Evolutionary conservation across 2,797 vertebrate species (phyloP), one percentile per base, ranked within the genome.

Genomic region (Brachyalestes nurse): DNA sequence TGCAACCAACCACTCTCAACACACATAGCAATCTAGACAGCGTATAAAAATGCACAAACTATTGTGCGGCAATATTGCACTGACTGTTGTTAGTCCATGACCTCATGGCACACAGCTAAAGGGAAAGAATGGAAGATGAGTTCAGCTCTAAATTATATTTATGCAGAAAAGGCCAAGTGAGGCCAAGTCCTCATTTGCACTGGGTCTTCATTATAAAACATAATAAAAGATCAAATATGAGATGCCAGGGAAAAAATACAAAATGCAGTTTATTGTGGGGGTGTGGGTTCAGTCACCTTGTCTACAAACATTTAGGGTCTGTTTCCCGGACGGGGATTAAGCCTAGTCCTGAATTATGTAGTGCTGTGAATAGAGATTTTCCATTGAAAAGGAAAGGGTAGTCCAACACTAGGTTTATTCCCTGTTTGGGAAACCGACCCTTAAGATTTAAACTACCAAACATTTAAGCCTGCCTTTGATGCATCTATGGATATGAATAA

Each of bases 41-140:
- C 13, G n/a, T 38, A 67, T 73, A 66, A 69, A 75, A 75, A 75
- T 74, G 60, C 58, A 55, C 25, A n/a, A 19, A 1, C 42, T 64
- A 17, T 58, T 8, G 40, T 28, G 28, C 28, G 28, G 28, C 28
- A 28, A 28, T 47, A 65, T 47, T 47, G 42, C 49, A 28, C 49
- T 49, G 40, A 23, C 73, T 19, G 23, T 14, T 19, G 34, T 53
- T 40, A 9, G 58, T 51, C 21, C 16, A 51, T 64, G 45, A 64
- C 21, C 2, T n/a, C 14, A 23, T 8, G 34, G 19, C 40, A 23
- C 12, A n/a, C 47, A 51, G 38, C 40, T 19, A 67, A 66, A 66
- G 38, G 61, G 25, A 17, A 34, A 16, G 61, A 14, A 6, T 5
- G 25, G 13, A 62, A 34, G 5, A 17, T 6, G 14, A 34, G 23